phyloP scores from a whole-genome alignment of 2,888 invertebrate species.

The Agrochola macilenta region DNA sequence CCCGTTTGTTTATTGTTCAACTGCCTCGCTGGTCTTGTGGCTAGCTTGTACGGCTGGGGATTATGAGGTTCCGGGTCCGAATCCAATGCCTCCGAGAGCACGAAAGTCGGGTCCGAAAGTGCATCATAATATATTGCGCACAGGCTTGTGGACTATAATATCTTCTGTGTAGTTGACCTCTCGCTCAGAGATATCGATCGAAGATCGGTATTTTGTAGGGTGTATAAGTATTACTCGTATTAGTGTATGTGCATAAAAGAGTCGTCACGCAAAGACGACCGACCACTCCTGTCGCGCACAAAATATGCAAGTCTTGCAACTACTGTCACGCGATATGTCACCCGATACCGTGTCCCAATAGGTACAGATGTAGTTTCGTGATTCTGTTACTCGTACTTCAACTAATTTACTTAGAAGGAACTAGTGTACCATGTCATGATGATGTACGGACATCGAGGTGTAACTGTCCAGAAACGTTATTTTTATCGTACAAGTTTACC shows the following conservation, averaged over 20 bases:
- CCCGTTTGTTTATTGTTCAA: background rate
- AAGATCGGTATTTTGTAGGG: too few species aligned
- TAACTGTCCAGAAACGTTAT: background rate
- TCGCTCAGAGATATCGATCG: background rate
- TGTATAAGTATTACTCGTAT: background rate
- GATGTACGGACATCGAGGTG: background rate
- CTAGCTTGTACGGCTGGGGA: background rate
- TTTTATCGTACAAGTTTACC: background rate
- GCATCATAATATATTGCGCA: background rate
- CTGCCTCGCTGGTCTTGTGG: background rate
- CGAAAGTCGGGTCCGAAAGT: slow-evolving; percentile 5
- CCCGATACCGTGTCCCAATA: slow-evolving; percentile 43
- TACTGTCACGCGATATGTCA: slow-evolving; percentile 37
- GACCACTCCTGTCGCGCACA: background rate
- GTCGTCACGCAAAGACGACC: background rate
- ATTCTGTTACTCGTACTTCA: slow-evolving; percentile 8
- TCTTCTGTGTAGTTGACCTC: background rate
- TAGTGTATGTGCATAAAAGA: background rate
- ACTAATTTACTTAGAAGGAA: slow-evolving; percentile 17
- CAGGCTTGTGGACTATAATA: background rate
- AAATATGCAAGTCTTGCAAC: background rate
- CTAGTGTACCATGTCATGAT: background rate
- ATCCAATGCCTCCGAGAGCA: background rate
- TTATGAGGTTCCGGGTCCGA: background rate
- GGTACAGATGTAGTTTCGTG: background rate